Base-by-base conservation (phyloP, 1,140 invertebrate species). In the Schlechtendalia chinensis region DNA sequence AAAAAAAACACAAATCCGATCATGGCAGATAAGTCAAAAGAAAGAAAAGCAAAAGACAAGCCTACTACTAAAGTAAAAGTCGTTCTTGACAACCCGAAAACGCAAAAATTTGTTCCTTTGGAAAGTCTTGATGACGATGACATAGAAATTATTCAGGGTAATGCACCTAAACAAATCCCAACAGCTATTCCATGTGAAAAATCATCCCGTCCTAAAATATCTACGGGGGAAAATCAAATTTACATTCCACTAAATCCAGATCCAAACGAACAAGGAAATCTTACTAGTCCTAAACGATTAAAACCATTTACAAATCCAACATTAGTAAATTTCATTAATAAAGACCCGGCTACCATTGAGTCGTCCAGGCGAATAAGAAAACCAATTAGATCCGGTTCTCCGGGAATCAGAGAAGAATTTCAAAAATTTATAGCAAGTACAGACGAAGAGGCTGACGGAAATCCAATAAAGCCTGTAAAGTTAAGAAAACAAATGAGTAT, bases 261-360 rank as follows among this genome's bases (percentile, higher is more conserved):
- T 74, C 56, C 77, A 10, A 71, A 19, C 14, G 80, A 81, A 27
- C n/a, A 54, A 29, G 71, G 0, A 63, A 81, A 81, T 81, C 81
- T 61, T 19, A 56, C 53, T 53, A 81, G 81, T 29, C 81, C 61
- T n/a, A 81, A 81, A 47, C 72, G 81, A 32, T 45, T 82, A 47
- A 82, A 82, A 47, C 82, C 82, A 22, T 82, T 82, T 75, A 82
- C 82, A 29, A 82, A 82, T 50, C 69, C 77, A 17, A 82, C 82
- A 22, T 59, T 82, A n/a, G 72, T 81, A 10, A 82, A 82, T 16
- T 82, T 82, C 12, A 82, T 82, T n/a, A 80, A 79, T 50, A 79
- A 58, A 29, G 75, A 79, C n/a, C 75, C 75, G 1, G 75, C 75
- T 50, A 79, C 75, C 11, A 79, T 79, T n/a, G 75, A 79, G 22